Evolutionary conservation across 2,888 invertebrate species (phyloP), one percentile per base, ranked within the genome.

Genomic region (Lochmaea capreae): DNA sequence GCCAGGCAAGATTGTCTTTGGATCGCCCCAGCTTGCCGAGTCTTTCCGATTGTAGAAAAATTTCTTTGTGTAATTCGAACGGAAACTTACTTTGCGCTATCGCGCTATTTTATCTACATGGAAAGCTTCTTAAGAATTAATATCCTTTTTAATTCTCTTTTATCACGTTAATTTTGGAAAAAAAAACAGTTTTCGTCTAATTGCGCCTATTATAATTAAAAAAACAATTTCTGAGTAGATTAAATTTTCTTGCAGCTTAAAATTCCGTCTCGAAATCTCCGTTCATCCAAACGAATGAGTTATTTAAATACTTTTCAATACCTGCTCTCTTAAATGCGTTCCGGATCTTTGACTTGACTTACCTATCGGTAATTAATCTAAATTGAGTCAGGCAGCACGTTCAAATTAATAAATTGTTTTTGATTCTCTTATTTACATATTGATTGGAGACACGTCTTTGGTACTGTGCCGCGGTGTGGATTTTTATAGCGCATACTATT

Each of bases 351-450:
- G 58, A 58, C 65, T 72, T 58, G 58, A 67, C 67, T 73, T 59
- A 82, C 81, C 83, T 85, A 85, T 85, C 85, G 83, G 83, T 84
- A 85, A 85, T 85, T 85, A 85, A 85, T 85, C 85, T 85, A 85
- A 85, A 85, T 85, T 84, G 84, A 85, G 81, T 81, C 80, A 79
- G 84, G 83, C 85, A 84, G 83, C 84, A 83, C 83, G 84, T 83
- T 83, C 84, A 83, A 84, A 85, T 84, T 84, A 84, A 85, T 84
- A 84, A 83, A 84, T 82, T 77, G 77, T 77, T 70, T 70, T 70
- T 52, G 63, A 70, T 70, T 70, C 54, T 63, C 46, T 42, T 63
- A 70, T 70, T 70, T 70, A 70, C 70, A 70, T 70, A 70, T 54
- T 70, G 63, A 63, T 54, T 63, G 63, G 46, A 70, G 54, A 63